Evolutionary conservation across 2,888 invertebrate genomes (phyloP), one percentile per base, ranked within the genome.

Genomic region (Entomobrya multifasciata): DNA sequence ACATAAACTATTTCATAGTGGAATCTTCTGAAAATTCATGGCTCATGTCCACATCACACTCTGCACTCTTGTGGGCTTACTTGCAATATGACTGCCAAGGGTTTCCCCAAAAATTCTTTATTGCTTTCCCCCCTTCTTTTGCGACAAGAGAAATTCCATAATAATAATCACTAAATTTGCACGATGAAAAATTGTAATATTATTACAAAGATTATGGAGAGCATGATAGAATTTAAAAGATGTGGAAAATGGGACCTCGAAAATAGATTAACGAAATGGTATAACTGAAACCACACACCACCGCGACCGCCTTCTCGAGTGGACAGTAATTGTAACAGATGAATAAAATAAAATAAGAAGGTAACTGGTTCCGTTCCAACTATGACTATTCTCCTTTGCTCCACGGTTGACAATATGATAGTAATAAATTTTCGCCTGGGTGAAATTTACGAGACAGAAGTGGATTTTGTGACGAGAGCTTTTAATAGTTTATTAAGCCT

Each of bases 401-500:
- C 4, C 36, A 36, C 36, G 8, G 36, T 36, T 65, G 36, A 36
- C 62, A 36, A 17, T 30, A 17, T 36, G n/a, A n/a, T 52, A 8
- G 49, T 47, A 74, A 57, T 57, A 57, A 76, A 76, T 57, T 76
- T 57, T 76, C 25, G 30, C 0, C 76, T 76, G 36, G 76, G 57
- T 60, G 55, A 78, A 62, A 78, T 78, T 78, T 60, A 78, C 47
- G 78, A 47, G 60, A 62, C 78, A 44, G 4, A 15, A 44, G 67
- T 78, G 47, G 57, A 78, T 36, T 65, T 80, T 30, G 67, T 78
- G 25, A 47, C 41, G 78, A 62, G 78, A 44, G 25, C 44, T 25
- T 62, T 60, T 78, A 78, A 78, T 78, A 78, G 78, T 78, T 62
- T 77, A 60, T 60, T 78, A 78, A 80, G 79, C 79, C 25, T 30